Conservation (phyloP, 2,797 vertebrate genomes). For the Cynopterus sphinx region DNA sequence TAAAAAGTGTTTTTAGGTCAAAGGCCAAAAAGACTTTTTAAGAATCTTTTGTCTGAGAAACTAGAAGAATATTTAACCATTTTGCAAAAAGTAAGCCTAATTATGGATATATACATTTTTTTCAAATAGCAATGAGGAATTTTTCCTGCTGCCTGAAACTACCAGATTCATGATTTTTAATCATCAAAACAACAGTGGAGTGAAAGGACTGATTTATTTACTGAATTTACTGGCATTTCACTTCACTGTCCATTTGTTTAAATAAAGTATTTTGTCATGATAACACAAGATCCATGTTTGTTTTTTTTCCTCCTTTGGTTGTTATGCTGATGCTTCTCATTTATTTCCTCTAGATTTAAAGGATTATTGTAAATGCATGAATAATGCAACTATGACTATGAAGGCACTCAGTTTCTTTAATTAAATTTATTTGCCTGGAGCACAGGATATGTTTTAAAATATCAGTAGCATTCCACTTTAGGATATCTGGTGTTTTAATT, state of each 20-base stretch:
- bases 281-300: not conserved
- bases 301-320: not conserved
- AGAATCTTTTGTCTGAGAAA: not conserved
- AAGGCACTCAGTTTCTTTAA: slow-evolving; percentile 46
- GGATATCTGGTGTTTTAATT: slow-evolving; percentile 34
- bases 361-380: not conserved
- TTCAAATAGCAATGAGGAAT: not conserved
- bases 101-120: not conserved
- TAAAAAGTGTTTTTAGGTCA: not conserved
- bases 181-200: not conserved
- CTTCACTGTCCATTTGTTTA: slow-evolving; percentile 1
- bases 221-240: not conserved
- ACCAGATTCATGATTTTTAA: not conserved
- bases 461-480: slow-evolving; percentile 27
- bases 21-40: not conserved
- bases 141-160: not conserved
- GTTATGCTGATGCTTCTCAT: not conserved
- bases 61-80: not conserved
- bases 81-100: not conserved
- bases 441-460: slow-evolving; percentile 48
- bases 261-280: slow-evolving; percentile 1
- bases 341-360: slow-evolving; percentile 43
- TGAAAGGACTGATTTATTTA: slow-evolving; percentile 1
- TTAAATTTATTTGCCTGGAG: slow-evolving; percentile 74
- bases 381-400: slow-evolving; percentile 1